These are phyloP conservation scores for Protobothrops flavoviridis DNA, from an alignment of 2,113 vertebrate species.

Conservation along the genomic window DNA sequence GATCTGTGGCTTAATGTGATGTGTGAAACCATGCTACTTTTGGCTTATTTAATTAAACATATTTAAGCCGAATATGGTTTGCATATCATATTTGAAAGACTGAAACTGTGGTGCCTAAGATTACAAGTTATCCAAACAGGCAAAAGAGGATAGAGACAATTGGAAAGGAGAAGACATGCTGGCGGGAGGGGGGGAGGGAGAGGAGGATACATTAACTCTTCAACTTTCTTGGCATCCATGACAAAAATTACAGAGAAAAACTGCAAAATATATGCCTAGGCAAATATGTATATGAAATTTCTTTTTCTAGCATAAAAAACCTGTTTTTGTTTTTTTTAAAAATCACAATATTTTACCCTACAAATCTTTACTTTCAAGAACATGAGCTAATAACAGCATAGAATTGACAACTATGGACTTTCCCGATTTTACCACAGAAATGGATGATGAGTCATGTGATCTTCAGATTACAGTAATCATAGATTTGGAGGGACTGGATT, in stretches of 20 bases:
- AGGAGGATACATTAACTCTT: neutral
- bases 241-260: neutral
- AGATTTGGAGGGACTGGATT: neutral
- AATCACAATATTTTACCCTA: neutral
- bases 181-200: neutral
- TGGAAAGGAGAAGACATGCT: neutral
- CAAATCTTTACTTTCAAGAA: neutral
- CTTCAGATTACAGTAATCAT: neutral
- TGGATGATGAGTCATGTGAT: neutral
- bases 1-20: neutral
- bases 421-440: neutral
- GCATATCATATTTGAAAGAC: neutral
- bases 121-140: neutral
- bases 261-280: neutral
- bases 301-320: neutral
- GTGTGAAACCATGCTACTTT: neutral
- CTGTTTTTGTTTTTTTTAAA: neutral
- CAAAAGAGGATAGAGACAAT: neutral
- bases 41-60: neutral
- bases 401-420: neutral
- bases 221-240: neutral
- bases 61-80: neutral
- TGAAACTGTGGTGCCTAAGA: neutral
- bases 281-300: neutral
- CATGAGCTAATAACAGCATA: neutral